Base-by-base conservation (phyloP, 2,797 vertebrate species). In the Rhynchonycteris naso region DNA sequence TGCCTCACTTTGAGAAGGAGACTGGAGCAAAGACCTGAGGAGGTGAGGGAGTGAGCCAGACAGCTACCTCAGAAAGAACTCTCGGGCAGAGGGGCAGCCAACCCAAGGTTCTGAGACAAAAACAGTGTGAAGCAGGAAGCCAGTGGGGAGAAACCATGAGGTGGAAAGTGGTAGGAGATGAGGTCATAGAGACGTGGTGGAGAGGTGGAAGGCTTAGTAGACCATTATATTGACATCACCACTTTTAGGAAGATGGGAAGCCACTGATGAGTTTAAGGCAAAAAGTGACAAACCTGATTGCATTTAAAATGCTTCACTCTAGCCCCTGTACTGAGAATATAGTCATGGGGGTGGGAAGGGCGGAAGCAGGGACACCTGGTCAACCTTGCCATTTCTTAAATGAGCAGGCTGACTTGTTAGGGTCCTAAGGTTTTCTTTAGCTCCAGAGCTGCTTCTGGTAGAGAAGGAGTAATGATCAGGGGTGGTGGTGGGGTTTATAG, bases 201-300 rank as follows among this genome's bases (percentile, higher is more conserved):
- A 68, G 50, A 30, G 35, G 10, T 38, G 38, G 22, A 85, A 43
- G 50, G 14, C 26, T 16, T 19, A 24, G 5, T 2, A 71, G 90
- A 7, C 26, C 33, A 1, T 18, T 33, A 1, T 56, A 2, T 21
- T 0, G 13, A 30, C 12, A 26, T 10, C 24, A 35, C 13, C 4
- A 10, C 14, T 28, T 50, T 74, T 16, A 50, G 71, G 71, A 47
- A 30, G 26, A 30, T 50, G 47, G 71, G 71, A 74, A 74, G 26
- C 26, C 71, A 50, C 43, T 50, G 71, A 74, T 4, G 71, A 30
- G 16, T 74, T 74, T 50, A 43, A 74, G 71, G 71, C 43, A 18
- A 19, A 74, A 74, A 30, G 71, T 50, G 26, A 47, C 43, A 30
- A 28, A 50, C 5, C 26, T 74, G 71, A 30, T 50, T 74, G 43